Percentiles rank a stretch among this genome's conserved stretches.
These are phyloP conservation scores for Branchipolynoe longqiensis DNA, from an alignment of 2,888 invertebrate genomes.

Conservation along the genomic window DNA sequence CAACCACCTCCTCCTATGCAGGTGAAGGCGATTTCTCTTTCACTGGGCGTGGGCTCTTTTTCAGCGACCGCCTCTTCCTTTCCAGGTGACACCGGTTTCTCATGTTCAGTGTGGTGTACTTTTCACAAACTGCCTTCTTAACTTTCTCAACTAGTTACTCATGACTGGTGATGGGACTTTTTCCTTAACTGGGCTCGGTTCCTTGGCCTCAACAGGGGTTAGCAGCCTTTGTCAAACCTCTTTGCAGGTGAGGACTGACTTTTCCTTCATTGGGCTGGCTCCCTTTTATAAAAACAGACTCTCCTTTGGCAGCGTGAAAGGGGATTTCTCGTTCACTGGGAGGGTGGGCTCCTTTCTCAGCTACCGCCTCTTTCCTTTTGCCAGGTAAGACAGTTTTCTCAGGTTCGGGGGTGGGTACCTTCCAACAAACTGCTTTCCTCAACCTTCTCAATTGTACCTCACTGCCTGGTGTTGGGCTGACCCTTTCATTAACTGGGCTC, in stretches of 20 bases:
- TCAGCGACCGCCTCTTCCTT: not conserved
- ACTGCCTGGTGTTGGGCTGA: not conserved
- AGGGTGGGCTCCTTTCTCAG: not conserved
- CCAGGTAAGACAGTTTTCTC: not conserved
- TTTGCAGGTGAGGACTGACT: not conserved
- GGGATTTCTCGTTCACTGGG: not conserved
- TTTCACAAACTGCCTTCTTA: not conserved
- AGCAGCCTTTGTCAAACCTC: not conserved
- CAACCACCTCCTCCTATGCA: conserved; percentile 80
- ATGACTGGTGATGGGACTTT: not conserved
- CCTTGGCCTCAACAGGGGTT: conserved; percentile 9
- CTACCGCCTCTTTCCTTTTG: not conserved
- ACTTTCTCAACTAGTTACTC: not conserved
- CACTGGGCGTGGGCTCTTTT: not conserved
- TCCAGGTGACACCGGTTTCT: not conserved
- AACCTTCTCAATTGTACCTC: not conserved
- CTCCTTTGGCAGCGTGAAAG: not conserved
- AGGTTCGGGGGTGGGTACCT: not conserved
- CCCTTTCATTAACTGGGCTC: not conserved
- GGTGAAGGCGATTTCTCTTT: conserved; percentile 30
- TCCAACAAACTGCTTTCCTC: not conserved
- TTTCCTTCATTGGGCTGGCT: not conserved
- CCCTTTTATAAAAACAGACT: not conserved
- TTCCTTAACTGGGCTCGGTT: not conserved
- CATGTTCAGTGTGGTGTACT: not conserved